Conservation (phyloP, 2,888 invertebrate species). For the Nephrotoma appendiculata region DNA sequence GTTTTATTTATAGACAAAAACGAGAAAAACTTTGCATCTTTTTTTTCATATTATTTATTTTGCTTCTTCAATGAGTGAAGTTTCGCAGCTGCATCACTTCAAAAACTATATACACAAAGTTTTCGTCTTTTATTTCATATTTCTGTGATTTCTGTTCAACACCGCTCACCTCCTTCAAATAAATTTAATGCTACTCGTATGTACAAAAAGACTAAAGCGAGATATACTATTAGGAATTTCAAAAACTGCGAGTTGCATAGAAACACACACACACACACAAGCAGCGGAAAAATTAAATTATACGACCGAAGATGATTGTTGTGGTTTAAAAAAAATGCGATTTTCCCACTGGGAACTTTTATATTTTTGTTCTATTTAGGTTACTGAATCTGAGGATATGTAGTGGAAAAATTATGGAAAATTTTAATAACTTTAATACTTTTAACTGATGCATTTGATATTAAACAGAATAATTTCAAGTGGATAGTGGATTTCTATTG, state of each 20-base stretch:
- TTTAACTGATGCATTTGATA: background rate
- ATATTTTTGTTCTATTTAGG: background rate
- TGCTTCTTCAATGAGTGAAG: background rate
- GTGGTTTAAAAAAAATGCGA: background rate
- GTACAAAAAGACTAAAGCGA: background rate
- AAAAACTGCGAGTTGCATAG: background rate
- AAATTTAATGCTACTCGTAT: background rate
- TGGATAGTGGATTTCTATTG: background rate
- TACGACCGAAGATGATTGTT: background rate
- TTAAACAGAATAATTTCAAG: background rate
- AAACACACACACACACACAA: background rate
- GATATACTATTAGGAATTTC: background rate
- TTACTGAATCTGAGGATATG: background rate
- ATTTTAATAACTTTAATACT: background rate
- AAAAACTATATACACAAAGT: background rate
- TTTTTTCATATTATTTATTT: background rate
- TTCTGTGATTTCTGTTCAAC: background rate
- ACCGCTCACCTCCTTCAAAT: background rate
- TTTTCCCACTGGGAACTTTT: background rate
- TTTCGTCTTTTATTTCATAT: background rate
- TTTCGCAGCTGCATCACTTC: conserved; percentile 3
- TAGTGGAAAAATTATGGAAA: background rate
- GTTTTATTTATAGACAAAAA: background rate
- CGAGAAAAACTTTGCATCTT: background rate
- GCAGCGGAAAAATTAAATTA: background rate